These are phyloP conservation scores for Solea solea DNA, from an alignment of 2,113 vertebrate genomes.

Conservation along the genomic window DNA sequence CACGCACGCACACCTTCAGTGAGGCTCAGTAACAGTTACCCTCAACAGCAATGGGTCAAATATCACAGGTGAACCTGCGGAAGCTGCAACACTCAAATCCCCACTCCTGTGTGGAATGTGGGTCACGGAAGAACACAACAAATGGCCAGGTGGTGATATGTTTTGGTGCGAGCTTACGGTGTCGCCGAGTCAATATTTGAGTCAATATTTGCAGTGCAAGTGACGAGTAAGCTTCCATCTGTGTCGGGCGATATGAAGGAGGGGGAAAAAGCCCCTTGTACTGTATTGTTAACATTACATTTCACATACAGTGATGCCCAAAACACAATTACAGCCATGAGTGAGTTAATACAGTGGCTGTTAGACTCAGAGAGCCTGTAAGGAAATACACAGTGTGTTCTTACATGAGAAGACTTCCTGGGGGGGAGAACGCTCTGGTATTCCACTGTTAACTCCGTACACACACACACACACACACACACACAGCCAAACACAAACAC, in stretches of 20 bases:
- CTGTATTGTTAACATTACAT: constrained; percentile 9
- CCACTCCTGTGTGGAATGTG: constrained; percentile 38
- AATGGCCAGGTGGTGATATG: constrained; percentile 7
- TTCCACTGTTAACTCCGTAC: constrained; percentile 45
- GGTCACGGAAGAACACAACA: constrained; percentile 13
- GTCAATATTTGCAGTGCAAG: constrained; percentile 12
- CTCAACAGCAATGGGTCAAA: constrained; percentile 19
- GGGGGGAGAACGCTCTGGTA: constrained; percentile 14
- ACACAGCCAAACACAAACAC: constrained; percentile 46
- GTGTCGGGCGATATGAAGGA: not conserved
- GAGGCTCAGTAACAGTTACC: constrained; percentile 24
- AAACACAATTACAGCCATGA: constrained; percentile 19
- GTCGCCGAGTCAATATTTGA: not conserved
- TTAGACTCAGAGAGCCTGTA: constrained; percentile 2
- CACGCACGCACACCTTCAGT: constrained; percentile 19
- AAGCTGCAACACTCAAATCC: constrained; percentile 22
- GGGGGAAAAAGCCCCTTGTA: not conserved
- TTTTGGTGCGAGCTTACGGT: constrained; percentile 1
- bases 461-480: constrained; percentile 47
- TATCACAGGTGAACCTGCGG: constrained; percentile 28
- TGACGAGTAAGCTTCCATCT: constrained; percentile 1
- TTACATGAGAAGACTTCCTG: constrained; percentile 7
- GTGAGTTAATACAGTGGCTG: constrained; percentile 31
- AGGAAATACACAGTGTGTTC: constrained; percentile 24
- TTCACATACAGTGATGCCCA: constrained; percentile 7